phyloP scores from a whole-genome alignment of 92 coral and sea anemone species.

The Galaxea fascicularis region DNA sequence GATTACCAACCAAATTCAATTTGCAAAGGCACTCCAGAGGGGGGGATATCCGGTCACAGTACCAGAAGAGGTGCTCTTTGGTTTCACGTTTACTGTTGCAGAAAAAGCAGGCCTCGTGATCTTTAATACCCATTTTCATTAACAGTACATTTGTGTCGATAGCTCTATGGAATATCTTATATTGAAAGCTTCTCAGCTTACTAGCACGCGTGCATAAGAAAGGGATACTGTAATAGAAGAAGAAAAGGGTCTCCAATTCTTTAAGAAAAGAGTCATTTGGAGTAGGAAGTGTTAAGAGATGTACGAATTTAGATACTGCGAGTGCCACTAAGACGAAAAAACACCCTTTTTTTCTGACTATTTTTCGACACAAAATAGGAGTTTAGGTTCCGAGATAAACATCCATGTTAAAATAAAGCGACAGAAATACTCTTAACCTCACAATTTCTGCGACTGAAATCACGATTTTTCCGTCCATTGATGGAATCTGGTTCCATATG shows the following conservation, averaged over 20 bases:
- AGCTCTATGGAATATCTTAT: too few relatives aligned
- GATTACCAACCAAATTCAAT: not conserved
- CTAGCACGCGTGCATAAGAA: conserved; percentile 33
- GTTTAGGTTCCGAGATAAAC: conserved; percentile 16
- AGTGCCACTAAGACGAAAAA: conserved; percentile 34
- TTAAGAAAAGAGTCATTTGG: too few relatives aligned
- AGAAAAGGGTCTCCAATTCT: too few relatives aligned
- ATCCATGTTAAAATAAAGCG: conserved; percentile 13
- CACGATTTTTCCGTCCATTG: conserved; percentile 33
- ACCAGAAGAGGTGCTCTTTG: too few relatives aligned
- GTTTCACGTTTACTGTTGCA: too few relatives aligned
- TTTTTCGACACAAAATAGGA: conserved; percentile 6
- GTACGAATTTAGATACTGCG: too few relatives aligned
- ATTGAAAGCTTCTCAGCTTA: conserved; percentile 27
- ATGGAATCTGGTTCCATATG: conserved; percentile 22
- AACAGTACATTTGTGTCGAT: too few relatives aligned
- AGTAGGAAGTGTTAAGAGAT: too few relatives aligned
- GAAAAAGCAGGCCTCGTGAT: too few relatives aligned
- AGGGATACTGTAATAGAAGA: conserved; percentile 12
- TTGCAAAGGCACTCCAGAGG: not conserved
- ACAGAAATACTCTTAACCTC: conserved; percentile 20
- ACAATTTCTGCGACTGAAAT: too few relatives aligned
- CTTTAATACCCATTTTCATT: too few relatives aligned
- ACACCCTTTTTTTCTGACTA: conserved; percentile 5
- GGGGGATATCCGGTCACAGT: too few relatives aligned